Evolutionary conservation across 1,140 invertebrate species (phyloP), one percentile per base, ranked within the genome.

Genomic region (Stenopsyche tienmushanensis): DNA sequence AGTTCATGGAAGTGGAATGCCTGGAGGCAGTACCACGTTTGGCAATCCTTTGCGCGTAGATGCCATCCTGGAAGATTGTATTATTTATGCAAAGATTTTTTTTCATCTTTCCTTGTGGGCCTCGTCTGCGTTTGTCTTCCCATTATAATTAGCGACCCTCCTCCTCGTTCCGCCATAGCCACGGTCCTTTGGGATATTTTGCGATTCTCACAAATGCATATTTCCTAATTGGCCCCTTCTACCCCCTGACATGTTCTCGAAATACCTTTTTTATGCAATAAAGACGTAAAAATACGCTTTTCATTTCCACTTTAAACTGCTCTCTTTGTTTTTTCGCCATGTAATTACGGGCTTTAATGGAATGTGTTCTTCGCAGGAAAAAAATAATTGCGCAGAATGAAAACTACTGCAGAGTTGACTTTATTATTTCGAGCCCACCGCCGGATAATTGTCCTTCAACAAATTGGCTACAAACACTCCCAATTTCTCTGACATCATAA

Each of bases 1-100:
- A 52, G 49, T 9, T 21, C 49, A 52, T 24, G 49, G 24, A n/a
- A 52, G 20, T 10, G 15, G 49, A 7, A 52, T 9, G 49, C 49
- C 49, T 24, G 9, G 21, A 24, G 49, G 41, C 41, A 21, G 21
- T 13, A 52, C 17, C 24, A 52, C 49, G 26, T 52, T 52, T 52
- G 49, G 49, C 49, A 52, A 52, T 52, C 49, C 49, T 52, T 52
- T 52, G 49, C 49, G 49, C 15, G 20, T 42, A n/a, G n/a, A n/a
- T n/a, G n/a, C n/a, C n/a, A n/a, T n/a, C n/a, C n/a, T n/a, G n/a
- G n/a, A n/a, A n/a, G n/a, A 29, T 26, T 20, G 25, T 55, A 55
- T 55, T 55, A 55, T 55, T 34, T 55, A 55, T 55, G 29, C 52
- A 55, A 55, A 7, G 15, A 34, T 55, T 55, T 55, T 55, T 39